Base-by-base conservation (phyloP, 2,888 invertebrate genomes). In the Trichopoda pennipes region DNA sequence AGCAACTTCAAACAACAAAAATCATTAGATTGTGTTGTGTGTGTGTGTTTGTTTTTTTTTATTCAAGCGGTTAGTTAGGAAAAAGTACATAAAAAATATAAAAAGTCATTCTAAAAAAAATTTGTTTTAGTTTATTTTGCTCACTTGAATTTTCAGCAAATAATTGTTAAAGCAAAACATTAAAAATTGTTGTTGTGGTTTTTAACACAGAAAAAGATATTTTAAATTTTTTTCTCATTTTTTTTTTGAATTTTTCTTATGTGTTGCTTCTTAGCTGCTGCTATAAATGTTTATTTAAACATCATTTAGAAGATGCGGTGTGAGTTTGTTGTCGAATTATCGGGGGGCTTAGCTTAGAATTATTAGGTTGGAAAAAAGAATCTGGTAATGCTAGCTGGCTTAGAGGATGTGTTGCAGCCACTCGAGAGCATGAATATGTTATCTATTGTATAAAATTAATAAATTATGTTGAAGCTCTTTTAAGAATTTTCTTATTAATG, bases 351-450 rank as follows among this genome's bases (percentile, higher is more conserved):
- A 21, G 63, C 55, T 14, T 47, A 9, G n/a, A 73, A 10, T 73
- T 73, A 73, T 73, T 63, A 55, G 63, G 19, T 55, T 73, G 53
- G 73, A 63, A 61, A 63, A 49, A 53, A 72, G n/a, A n/a, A 17
- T 35, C 55, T 70, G 32, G 21, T 47, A 47, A 16, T 38, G 12
- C 8, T 60, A 17, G 49, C n/a, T 42, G 44, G 23, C 17, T 23
- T 21, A 49, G 32, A n/a, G 6, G 12, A 32, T 12, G 12, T 38
- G 4, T 28, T 4, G 28, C 8, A 6, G 28, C 28, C 6, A 1
- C 28, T 28, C 28, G 4, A 28, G 28, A 6, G 28, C 28, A 6
- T 4, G 8, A 28, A 2, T 28, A 4, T 28, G 28, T 28, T 28
- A 6, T 28, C 1, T 2, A 8, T 28, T 28, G 4, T 6, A 28